Percentiles rank a stretch among this genome's conserved stretches.
Conservation (phyloP, 1,140 invertebrate genomes). For the Proales similis region DNA sequence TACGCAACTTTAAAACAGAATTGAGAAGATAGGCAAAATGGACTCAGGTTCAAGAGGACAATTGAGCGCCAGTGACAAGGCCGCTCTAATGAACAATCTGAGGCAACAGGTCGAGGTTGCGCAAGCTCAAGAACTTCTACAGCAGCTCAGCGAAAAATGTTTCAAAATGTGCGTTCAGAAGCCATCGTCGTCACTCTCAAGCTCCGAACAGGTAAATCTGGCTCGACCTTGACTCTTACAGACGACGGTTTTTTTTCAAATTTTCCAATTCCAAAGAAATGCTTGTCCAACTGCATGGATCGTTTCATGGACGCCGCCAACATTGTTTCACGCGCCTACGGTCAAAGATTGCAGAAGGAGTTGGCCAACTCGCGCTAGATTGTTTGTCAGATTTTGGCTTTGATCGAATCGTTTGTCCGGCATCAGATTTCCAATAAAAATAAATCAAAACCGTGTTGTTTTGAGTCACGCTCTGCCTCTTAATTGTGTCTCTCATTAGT, state of each 20-base stretch:
- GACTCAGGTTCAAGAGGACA: slow-evolving; percentile 14
- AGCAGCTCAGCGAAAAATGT: slow-evolving; percentile 95
- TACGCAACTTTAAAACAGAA: no score
- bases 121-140: slow-evolving; percentile 76
- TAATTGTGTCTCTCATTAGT: no score
- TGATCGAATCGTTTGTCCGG: no score
- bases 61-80: slow-evolving; percentile 23
- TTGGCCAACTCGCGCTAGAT: slow-evolving; percentile 37
- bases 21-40: no score
- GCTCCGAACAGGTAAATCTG: slow-evolving; percentile 71
- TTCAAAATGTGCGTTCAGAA: slow-evolving; percentile 86
- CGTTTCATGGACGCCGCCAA: slow-evolving; percentile 92
- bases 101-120: slow-evolving; percentile 90
- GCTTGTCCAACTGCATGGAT: slow-evolving; percentile 94
- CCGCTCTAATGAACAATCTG: slow-evolving; percentile 75
- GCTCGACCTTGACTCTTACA: slow-evolving; percentile 13
- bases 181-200: slow-evolving; percentile 79
- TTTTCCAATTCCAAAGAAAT: slow-evolving; percentile 68
- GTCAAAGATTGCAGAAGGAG: slow-evolving; percentile 64
- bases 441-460: no score
- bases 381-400: background rate
- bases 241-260: background rate
- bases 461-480: no score
- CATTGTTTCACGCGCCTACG: slow-evolving; percentile 75
- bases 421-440: no score